These are phyloP conservation scores for Escarpia spicata DNA, from an alignment of 2,888 invertebrate genomes.

Conservation along the genomic window DNA sequence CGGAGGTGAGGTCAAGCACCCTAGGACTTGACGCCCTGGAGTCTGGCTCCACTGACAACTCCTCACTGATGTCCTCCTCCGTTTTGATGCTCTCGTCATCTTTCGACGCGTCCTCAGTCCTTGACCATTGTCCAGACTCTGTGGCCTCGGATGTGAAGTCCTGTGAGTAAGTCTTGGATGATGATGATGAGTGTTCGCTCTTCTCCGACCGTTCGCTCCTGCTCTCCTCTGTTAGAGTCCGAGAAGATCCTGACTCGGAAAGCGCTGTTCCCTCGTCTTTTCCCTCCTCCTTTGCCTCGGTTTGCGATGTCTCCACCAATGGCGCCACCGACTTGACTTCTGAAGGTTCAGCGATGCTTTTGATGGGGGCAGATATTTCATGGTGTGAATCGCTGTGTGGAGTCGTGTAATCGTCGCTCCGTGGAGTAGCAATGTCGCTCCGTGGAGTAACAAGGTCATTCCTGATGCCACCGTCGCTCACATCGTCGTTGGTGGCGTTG, in stretches of 20 bases:
- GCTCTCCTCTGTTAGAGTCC: background rate
- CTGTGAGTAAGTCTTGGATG: constrained; percentile 22
- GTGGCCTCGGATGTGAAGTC: constrained; percentile 3
- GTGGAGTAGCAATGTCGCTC: background rate
- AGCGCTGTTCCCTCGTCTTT: background rate
- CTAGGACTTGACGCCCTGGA: background rate
- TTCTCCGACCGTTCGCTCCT: background rate
- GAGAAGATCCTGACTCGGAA: background rate
- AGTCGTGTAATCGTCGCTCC: background rate
- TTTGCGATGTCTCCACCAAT: background rate
- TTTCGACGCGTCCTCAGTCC: background rate
- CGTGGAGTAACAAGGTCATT: background rate
- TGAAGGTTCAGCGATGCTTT: background rate
- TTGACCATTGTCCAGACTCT: background rate
- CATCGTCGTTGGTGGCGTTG: background rate
- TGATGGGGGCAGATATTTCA: background rate
- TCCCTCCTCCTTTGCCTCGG: background rate
- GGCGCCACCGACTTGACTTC: background rate
- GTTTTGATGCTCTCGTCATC: constrained; percentile 28
- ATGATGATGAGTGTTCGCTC: background rate
- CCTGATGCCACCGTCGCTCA: background rate
- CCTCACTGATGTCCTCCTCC: constrained; percentile 46
- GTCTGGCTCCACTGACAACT: constrained; percentile 33
- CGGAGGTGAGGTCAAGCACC: background rate
- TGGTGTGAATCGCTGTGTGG: background rate